Evolutionary conservation across 1,140 invertebrate species (phyloP).

Genomic region (Drosophila orosa): DNA sequence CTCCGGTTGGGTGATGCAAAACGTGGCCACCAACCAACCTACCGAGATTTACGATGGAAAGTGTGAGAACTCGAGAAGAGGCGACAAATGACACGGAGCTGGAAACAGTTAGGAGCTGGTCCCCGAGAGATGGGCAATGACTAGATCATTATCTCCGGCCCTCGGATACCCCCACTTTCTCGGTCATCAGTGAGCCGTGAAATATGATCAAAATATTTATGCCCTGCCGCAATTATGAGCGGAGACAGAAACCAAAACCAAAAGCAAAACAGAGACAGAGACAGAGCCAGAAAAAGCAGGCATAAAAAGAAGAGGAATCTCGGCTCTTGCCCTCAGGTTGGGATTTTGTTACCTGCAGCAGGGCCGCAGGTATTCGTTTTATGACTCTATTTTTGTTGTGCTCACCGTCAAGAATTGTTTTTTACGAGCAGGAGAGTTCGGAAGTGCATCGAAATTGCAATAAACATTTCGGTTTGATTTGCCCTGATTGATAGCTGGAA

Average conservation of each 20-base stretch:
- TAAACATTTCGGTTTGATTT: slow-evolving; percentile 60
- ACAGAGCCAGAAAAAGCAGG: slow-evolving; percentile 14
- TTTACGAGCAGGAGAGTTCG: slow-evolving; percentile 60
- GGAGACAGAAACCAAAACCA: slow-evolving; percentile 13
- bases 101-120: slow-evolving; percentile 36
- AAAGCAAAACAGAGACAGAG: neutral
- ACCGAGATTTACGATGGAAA: slow-evolving; percentile 77
- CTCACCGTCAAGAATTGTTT: slow-evolving; percentile 50
- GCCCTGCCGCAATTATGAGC: slow-evolving; percentile 69
- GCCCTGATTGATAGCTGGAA: slow-evolving; percentile 48
- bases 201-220: slow-evolving; percentile 82
- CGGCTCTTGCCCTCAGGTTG: slow-evolving; percentile 51
- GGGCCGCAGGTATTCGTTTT: slow-evolving; percentile 43
- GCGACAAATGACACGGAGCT: slow-evolving; percentile 57
- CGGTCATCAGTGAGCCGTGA: slow-evolving; percentile 68
- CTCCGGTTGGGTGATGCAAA: slow-evolving; percentile 66
- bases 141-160: slow-evolving; percentile 56
- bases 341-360: slow-evolving; percentile 75
- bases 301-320: slow-evolving; percentile 35
- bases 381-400: slow-evolving; percentile 69
- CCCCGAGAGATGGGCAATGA: slow-evolving; percentile 44
- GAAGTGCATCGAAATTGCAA: slow-evolving; percentile 69
- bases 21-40: slow-evolving; percentile 56
- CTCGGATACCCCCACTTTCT: slow-evolving; percentile 15
- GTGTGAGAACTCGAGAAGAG: slow-evolving; percentile 75